Base-by-base conservation (phyloP, 2,113 vertebrate species). In the Chionodraco myersi region DNA sequence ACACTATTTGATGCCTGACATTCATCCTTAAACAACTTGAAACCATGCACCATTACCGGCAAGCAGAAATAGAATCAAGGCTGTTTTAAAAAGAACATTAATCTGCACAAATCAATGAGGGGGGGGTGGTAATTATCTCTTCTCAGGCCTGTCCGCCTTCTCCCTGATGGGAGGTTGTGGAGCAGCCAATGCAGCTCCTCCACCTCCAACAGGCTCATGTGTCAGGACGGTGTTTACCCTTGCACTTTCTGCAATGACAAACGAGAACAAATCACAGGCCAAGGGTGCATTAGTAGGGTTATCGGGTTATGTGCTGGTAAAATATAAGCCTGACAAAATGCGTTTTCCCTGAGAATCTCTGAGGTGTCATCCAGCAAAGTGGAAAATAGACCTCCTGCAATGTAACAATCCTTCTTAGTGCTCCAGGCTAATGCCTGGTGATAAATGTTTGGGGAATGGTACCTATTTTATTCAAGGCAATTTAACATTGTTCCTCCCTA, bases 191-290 rank as follows among this genome's bases (percentile, higher is more conserved):
- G 26, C 70, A 73, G 81, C 77, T 68, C 63, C 48, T 73, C 83
- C 79, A 62, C 79, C 59, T 83, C 75, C 54, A 56, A 59, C 13
- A 2, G 85, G 73, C 83, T 89, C 79, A 15, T 58, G 84, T 87
- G 86, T 85, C 84, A 79, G 68, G 4, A 0, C 1, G 1, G 71
- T 72, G 85, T 92, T 90, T 72, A 84, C 79, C 54, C 67, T 71
- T 13, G 82, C 85, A 79, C 85, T 87, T 86, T 79, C 77, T 62
- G 58, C 16, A n/a, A 49, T 86, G 92, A 91, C 92, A 89, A 92
- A 91, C 62, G 65, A 90, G 88, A 87, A 91, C 83, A 88, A 88
- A 90, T 86, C 10, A n/a, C 88, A 70, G 75, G 75, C 86, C 77
- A 48, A 54, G 67, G 69, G 79, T 87, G 74, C 89, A 84, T 90